Evolutionary conservation across 2,113 vertebrate species (phyloP), one percentile per base, ranked within the genome.

Genomic region (Semnornis frantzii): DNA sequence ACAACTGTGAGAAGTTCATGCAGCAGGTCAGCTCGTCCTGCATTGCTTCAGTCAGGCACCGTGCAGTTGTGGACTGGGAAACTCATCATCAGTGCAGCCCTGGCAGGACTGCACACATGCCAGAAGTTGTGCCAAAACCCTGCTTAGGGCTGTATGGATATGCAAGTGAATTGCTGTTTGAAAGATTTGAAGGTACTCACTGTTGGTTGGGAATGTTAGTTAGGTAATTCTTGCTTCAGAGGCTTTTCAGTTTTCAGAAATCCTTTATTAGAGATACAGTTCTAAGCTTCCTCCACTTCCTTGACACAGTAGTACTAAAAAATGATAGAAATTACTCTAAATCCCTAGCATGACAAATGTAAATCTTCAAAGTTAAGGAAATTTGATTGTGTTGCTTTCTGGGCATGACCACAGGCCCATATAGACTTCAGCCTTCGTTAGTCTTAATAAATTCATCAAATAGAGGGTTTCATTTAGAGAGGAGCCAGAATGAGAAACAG

Each of bases 1-100:
- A 93, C 78, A 80, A 81, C 74, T 8, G 0, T 78, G 90, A 79
- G 91, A 81, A 66, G 85, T 97, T 97, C 92, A 83, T 70, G 59
- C 2, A 0, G 15, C 66, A 87, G 92, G 84, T 96, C 97, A 95
- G 8, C 31, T 94, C 3, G 2, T 76, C 85, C 69, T 23, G 39
- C 91, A 24, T 33, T 71, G 63, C 95, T 94, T 74, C 79, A 59
- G 52, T 64, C 87, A 92, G 75, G 64, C 81, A 73, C 8, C 5
- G 9, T 10, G 34, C 7, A 7, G 39, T 65, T 48, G 54, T 74
- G 75, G 89, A 30, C 42, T 48, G 90, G 84, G 82, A 78, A 57
- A 62, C 31, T 68, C 78, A 76, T 33, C 5, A 50, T 80, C 87
- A 57, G 55, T 33, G 74, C 42, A 65, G 30, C 25, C 30, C 33